phyloP scores from a whole-genome alignment of 2,797 vertebrate species.

The Simalia tracyae region DNA sequence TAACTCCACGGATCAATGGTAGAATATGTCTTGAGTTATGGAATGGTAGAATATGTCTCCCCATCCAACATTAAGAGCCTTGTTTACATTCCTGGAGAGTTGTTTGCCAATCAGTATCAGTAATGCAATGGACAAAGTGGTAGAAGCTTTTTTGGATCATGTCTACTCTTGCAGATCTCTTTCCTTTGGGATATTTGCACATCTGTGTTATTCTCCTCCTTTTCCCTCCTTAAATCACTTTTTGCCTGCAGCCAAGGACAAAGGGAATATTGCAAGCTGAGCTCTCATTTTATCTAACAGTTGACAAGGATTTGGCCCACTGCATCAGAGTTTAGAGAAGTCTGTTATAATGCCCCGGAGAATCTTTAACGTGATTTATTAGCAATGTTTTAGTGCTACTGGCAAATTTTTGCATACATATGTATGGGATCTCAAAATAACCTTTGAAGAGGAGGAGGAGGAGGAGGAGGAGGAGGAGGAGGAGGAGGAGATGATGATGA shows the following conservation, averaged over 20 bases:
- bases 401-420: neutral
- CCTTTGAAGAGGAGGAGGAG: neutral
- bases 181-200: neutral
- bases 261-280: neutral
- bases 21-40: neutral
- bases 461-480: neutral
- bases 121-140: neutral
- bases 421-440: neutral
- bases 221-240: neutral
- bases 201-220: neutral
- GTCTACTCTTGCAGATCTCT: neutral
- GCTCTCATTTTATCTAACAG: neutral
- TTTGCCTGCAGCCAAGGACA: neutral
- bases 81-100: neutral
- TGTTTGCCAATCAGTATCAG: neutral
- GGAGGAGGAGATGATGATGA: neutral
- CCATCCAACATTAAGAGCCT: neutral
- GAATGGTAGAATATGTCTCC: neutral
- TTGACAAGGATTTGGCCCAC: neutral
- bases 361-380: neutral
- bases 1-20: neutral
- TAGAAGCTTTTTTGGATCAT: neutral
- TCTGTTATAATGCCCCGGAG: neutral
- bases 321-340: neutral
- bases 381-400: neutral